Evolutionary conservation across 1,140 invertebrate species (phyloP).

Genomic region (Chionoecetes opilio): DNA sequence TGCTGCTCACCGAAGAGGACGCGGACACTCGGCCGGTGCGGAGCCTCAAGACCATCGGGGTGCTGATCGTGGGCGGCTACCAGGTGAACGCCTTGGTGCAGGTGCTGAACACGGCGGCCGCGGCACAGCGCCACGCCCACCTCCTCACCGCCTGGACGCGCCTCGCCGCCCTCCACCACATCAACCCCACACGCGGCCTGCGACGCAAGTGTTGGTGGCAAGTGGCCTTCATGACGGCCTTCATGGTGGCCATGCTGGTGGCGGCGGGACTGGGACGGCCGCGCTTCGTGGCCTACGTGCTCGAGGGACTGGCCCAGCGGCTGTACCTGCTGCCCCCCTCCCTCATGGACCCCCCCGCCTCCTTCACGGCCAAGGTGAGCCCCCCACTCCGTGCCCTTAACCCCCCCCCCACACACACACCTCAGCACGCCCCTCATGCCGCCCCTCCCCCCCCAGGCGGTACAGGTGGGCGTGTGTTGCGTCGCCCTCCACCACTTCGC

Average conservation of each 20-base stretch:
- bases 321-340: constrained; percentile 53
- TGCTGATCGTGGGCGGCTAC: constrained; percentile 66
- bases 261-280: constrained; percentile 33
- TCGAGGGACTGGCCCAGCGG: constrained; percentile 61
- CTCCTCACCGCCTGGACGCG: constrained; percentile 57
- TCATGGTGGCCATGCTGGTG: constrained; percentile 59
- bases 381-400: background rate
- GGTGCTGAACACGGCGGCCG: constrained; percentile 29
- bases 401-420: background rate
- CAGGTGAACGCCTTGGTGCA: constrained; percentile 66
- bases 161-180: constrained; percentile 45
- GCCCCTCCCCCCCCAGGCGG: background rate
- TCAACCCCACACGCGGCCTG: constrained; percentile 24
- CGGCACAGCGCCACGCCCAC: background rate
- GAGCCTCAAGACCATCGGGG: constrained; percentile 50
- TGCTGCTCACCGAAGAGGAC: background rate
- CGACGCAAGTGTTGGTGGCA: constrained; percentile 6
- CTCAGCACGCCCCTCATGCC: background rate
- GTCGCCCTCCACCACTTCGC: constrained; percentile 69
- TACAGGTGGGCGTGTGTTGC: background rate
- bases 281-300: constrained; percentile 38
- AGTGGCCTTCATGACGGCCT: constrained; percentile 64
- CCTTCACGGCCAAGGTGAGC: constrained; percentile 12
- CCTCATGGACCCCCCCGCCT: background rate
- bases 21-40: background rate